Conservation (phyloP, 2,888 invertebrate species). For the Ophraella communa region DNA sequence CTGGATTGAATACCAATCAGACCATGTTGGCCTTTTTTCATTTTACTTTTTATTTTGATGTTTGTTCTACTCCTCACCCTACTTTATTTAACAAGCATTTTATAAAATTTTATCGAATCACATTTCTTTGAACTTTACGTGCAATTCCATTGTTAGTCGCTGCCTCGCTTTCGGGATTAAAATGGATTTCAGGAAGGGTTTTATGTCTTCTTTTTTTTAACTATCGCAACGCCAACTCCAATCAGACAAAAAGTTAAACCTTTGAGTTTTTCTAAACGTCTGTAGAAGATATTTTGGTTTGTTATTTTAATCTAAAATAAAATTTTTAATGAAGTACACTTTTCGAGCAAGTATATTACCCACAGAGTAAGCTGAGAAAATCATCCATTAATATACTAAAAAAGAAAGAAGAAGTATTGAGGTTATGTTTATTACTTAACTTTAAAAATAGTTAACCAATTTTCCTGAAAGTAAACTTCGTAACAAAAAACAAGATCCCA, state of each 20-base stretch:
- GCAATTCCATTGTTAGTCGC: background rate
- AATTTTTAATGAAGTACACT: too few species aligned
- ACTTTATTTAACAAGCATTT: background rate
- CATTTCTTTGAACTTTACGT: background rate
- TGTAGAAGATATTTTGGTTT: background rate
- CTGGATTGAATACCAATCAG: too few species aligned
- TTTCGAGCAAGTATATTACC: too few species aligned
- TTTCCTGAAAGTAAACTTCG: background rate
- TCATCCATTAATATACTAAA: too few species aligned
- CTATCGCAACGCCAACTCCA: background rate
- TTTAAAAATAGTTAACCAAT: background rate
- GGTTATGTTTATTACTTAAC: too few species aligned
- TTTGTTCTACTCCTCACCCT: background rate
- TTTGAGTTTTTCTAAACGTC: background rate
- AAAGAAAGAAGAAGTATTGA: too few species aligned
- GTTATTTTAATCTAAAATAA: background rate
- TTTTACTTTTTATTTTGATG: too few species aligned
- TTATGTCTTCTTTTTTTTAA: background rate
- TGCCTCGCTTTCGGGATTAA: background rate
- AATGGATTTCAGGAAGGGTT: background rate
- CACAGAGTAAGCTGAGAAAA: too few species aligned
- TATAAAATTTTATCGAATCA: background rate
- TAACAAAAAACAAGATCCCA: background rate
- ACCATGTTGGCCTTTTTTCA: too few species aligned
- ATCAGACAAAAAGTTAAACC: background rate